Evolutionary conservation across 2,888 invertebrate species (phyloP), one percentile per base, ranked within the genome.

Genomic region (Falcaria lacertinaria): DNA sequence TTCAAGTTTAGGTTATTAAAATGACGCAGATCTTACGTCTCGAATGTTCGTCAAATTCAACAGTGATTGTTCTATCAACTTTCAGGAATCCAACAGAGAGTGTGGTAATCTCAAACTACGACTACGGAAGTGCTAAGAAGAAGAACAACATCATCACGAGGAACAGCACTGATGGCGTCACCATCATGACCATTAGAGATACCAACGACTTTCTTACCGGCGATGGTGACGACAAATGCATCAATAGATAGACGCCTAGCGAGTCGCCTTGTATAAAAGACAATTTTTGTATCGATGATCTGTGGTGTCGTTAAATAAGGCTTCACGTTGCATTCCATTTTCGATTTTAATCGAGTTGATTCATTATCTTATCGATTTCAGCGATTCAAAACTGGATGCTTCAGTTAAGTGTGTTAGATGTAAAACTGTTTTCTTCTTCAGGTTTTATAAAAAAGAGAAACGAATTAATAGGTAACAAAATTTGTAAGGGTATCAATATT

Each of bases 51-150:
- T 15, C 34, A 48, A 50, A 56, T 69, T 59, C 62, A 64, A 63
- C 70, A 55, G 67, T 78, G 65, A 79, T 69, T 67, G 67, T 72
- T 74, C 71, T 71, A 65, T 69, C 66, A 74, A 75, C 72, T 78
- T 77, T 41, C 83, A 89, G 88, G 75, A 88, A 88, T 49, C 80
- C 83, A 17, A 85, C 88, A 74, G 89, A 89, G 60, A 88, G 87
- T 56, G 83, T 89, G 43, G 89, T 89, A 54, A 87, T 89, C 57
- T 87, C 89, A 34, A 89, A 88, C 70, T 89, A 86, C 76, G 89
- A 89, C 48, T 86, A 83, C 61, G 84, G 86, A 66, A 84, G 79
- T 64, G 77, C 80, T 57, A 90, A 88, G 68, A 89, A 90, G 71
- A 88, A 87, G 45, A 81, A 68, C 55, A 82, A 84, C 59, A 73